Conservation (phyloP, 2,888 invertebrate genomes). For the Lepidonotus clava region DNA sequence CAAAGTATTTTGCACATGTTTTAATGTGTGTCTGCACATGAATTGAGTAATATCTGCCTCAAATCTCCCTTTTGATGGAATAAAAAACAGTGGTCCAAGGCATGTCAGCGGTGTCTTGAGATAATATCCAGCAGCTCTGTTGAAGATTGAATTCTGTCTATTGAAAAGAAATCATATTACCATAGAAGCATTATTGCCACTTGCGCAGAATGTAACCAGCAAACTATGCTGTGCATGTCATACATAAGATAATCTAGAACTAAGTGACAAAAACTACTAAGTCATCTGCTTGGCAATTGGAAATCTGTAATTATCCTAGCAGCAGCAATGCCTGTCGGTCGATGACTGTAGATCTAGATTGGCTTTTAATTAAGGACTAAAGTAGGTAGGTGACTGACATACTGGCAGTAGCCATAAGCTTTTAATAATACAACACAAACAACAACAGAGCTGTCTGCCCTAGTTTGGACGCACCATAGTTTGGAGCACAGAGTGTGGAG, state of each 20-base stretch:
- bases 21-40: constrained; percentile 15
- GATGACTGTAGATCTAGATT: no score
- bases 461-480: constrained; percentile 47
- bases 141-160: no score
- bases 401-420: no score
- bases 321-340: no score
- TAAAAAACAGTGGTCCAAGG: constrained; percentile 12
- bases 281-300: no score
- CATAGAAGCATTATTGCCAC: no score
- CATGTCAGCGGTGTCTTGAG: not conserved
- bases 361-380: no score
- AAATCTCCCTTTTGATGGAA: not conserved
- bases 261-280: no score
- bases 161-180: no score
- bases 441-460: constrained; percentile 38
- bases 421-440: not conserved
- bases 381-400: no score
- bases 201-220: not conserved
- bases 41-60: not conserved
- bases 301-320: no score
- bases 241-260: not conserved
- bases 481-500: constrained; percentile 34
- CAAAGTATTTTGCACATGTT: not conserved
- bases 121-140: constrained; percentile 20
- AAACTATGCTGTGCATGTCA: not conserved